Base-by-base conservation (phyloP, 1,140 invertebrate species). In the Potamilus streckersoni region DNA sequence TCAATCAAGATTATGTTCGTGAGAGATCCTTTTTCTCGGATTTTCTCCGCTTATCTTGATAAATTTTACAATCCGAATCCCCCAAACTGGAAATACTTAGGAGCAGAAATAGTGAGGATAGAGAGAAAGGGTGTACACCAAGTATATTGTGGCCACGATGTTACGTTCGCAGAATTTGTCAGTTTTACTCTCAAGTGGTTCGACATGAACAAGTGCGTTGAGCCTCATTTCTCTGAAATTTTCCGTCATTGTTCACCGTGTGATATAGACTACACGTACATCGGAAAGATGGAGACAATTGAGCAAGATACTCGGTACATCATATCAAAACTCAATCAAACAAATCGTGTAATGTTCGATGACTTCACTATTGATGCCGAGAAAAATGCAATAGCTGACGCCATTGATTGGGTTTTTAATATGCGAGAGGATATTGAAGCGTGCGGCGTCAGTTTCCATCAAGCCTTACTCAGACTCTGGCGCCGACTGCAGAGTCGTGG, bases 1-100 rank as follows among this genome's bases (percentile, higher is more conserved):
- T 63, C 60, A 1, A 15, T 3, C 12, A 70, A 61, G 64, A 59
- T 75, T 17, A 70, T 75, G 74, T 75, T 75, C 60, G 69, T 71
- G 17, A 17, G 74, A 27, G 67, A 70, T 60, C 74, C 74, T 6
- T 75, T 31, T 23, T 58, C 61, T 38, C 38, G 74, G 16, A 31
- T 75, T 20, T 75, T 75, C 61, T 75, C 74, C 2, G 74, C 58
- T 23, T 75, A 68, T 67, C 57, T 75, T 8, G 74, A 75, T 57
- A 75, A 75, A 64, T 56, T 75, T 14, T 75, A 75, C 31, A 55
- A 31, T 2, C 67, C 74, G 14, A 75, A 75, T 27, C 60, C 23
- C 27, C 63, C 61, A 11, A 70, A 69, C 61, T 75, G 74, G 74
- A 69, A 23, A 19, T 58, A 20, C 12, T 13, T 55, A 0, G 67